phyloP scores from a whole-genome alignment of 1,140 invertebrate genomes.

The Pseudomyrmex dendroicus region DNA sequence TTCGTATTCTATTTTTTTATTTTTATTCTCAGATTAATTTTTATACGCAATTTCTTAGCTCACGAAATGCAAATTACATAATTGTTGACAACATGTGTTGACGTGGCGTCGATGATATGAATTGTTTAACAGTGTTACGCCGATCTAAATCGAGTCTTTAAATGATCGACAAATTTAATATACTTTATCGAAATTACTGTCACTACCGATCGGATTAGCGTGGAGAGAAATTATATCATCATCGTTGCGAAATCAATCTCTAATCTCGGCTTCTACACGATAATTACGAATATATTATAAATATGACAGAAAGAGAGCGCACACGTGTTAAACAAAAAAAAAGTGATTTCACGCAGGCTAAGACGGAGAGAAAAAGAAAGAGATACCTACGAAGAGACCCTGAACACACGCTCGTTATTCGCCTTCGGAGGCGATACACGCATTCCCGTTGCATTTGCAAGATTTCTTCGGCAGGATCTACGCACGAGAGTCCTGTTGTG shows the following conservation, averaged over 20 bases:
- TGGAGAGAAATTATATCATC: constrained; percentile 52
- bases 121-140: too few relatives aligned
- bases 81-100: too few relatives aligned
- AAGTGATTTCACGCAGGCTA: constrained; percentile 20
- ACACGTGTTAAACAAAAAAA: constrained; percentile 55
- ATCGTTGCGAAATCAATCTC: constrained; percentile 65
- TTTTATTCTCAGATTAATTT: neutral
- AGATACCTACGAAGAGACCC: constrained; percentile 60
- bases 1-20: neutral
- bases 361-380: constrained; percentile 61
- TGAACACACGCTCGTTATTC: constrained; percentile 77
- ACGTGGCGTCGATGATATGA: too few relatives aligned
- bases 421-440: constrained; percentile 76
- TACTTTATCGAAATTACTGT: constrained; percentile 1
- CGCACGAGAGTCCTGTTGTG: constrained; percentile 25
- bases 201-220: neutral
- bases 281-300: constrained; percentile 85
- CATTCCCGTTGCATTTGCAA: neutral
- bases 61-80: neutral
- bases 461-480: constrained; percentile 4
- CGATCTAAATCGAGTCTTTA: too few relatives aligned
- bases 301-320: constrained; percentile 76
- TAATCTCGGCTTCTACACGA: constrained; percentile 76
- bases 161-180: too few relatives aligned
- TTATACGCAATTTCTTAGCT: neutral